Conservation (phyloP, 2,888 invertebrate species). For the Stenchaetothrips biformis region DNA sequence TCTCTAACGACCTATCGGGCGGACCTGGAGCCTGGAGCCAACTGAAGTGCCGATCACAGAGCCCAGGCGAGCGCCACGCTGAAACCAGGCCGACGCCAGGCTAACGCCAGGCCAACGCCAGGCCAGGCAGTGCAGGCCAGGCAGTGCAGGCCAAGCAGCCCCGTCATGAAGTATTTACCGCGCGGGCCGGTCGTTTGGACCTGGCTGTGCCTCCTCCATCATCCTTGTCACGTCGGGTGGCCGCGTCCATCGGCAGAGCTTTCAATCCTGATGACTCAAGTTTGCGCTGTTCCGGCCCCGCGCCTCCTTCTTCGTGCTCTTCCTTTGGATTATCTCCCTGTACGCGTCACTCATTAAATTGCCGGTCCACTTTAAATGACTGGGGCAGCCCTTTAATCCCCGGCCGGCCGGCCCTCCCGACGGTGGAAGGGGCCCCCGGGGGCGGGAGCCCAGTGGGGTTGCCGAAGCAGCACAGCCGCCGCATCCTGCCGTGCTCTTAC, state of each 20-base stretch:
- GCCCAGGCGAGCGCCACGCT: too few relatives aligned
- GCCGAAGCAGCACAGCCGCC: not conserved
- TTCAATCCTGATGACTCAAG: conserved; percentile 15
- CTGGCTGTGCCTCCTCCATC: not conserved
- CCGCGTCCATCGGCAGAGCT: not conserved
- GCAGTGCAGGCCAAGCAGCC: not conserved
- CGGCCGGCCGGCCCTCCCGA: not conserved
- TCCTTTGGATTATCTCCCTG: not conserved
- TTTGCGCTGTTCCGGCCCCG: not conserved
- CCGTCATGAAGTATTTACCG: conserved; percentile 28
- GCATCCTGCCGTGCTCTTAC: conserved; percentile 16
- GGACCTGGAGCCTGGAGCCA: too few relatives aligned
- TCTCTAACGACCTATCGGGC: too few relatives aligned
- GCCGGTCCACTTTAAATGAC: not conserved
- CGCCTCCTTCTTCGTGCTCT: not conserved
- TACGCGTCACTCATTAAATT: not conserved
- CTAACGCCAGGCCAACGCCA: not conserved
- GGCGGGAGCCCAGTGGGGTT: not conserved
- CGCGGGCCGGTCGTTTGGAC: not conserved
- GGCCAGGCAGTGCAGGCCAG: not conserved
- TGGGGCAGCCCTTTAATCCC: not conserved
- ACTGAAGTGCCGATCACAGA: too few relatives aligned
- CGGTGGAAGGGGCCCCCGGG: not conserved
- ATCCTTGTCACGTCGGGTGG: not conserved
- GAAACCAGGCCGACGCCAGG: not conserved